A percentile compares a stretch with the other conserved stretches of the same genome.
Evolutionary conservation across 2,797 vertebrate genomes (phyloP).

Genomic region (Muscicapa striata): DNA sequence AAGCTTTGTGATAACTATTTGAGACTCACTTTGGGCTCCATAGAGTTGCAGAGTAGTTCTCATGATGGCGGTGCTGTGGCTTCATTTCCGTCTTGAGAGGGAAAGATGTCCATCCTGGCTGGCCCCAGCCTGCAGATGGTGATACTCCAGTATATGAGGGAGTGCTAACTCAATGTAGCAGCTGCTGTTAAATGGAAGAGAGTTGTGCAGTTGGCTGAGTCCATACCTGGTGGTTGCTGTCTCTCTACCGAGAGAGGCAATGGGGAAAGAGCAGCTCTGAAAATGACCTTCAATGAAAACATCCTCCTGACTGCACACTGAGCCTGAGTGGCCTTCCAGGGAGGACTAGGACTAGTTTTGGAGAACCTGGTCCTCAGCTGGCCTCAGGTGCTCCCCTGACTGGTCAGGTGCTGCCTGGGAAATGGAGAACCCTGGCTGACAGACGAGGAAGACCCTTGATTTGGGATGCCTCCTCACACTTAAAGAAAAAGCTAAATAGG

Average conservation of each 20-base stretch:
- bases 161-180: background rate
- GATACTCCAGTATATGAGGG: background rate
- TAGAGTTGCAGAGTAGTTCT: background rate
- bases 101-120: background rate
- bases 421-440: background rate
- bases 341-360: background rate
- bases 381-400: background rate
- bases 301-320: background rate
- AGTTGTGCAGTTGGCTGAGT: background rate
- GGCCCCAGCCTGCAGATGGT: background rate
- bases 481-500: background rate
- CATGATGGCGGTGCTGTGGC: fast-evolving
- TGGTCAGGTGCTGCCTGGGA: background rate
- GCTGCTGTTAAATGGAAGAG: background rate
- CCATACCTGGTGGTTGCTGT: background rate
- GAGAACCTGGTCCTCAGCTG: background rate
- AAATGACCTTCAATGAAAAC: background rate
- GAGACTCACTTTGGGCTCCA: background rate
- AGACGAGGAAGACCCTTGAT: background rate
- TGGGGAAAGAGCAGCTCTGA: background rate
- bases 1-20: background rate
- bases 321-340: background rate
- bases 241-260: background rate
- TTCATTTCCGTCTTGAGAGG: background rate
- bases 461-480: background rate